phyloP scores from a whole-genome alignment of 2,113 vertebrate species.

The Herpailurus yagouaroundi region DNA sequence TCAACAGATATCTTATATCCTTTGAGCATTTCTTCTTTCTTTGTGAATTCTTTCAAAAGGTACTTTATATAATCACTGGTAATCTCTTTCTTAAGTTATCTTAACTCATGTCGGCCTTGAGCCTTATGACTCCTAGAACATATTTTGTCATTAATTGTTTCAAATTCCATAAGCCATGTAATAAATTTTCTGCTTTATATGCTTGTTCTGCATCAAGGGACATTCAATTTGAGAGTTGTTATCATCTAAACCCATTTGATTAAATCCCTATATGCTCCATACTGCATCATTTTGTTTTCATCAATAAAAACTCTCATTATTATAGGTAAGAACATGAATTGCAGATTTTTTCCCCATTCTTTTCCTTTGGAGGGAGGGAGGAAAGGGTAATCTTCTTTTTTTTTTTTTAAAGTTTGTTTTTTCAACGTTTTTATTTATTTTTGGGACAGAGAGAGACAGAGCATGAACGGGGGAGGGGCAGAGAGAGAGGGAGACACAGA shows the following conservation, averaged over 20 bases:
- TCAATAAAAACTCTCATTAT: not conserved
- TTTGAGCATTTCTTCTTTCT: not conserved
- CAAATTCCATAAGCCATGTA: not conserved
- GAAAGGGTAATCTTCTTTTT: not conserved
- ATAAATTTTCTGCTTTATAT: not conserved
- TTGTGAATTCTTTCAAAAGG: constrained; percentile 9
- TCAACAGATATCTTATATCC: not conserved
- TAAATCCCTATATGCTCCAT: not conserved
- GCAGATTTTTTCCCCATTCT: not conserved
- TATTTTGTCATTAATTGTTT: not conserved
- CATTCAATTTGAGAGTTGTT: not conserved
- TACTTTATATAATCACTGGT: not conserved
- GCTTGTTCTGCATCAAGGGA: not conserved
- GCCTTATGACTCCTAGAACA: not conserved
- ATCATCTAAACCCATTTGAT: not conserved
- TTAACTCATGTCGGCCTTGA: not conserved
- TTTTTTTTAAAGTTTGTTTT: no score
- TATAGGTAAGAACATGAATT: not conserved
- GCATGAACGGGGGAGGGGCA: no score
- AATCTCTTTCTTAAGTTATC: not conserved
- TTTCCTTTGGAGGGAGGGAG: not conserved
- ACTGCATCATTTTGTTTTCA: not conserved
- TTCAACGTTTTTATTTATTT: no score
- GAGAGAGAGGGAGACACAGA: no score
- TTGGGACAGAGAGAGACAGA: no score